Evolutionary conservation across 1,140 invertebrate genomes (phyloP), one percentile per base, ranked within the genome.

Genomic region (Alviniconcha marisindica): DNA sequence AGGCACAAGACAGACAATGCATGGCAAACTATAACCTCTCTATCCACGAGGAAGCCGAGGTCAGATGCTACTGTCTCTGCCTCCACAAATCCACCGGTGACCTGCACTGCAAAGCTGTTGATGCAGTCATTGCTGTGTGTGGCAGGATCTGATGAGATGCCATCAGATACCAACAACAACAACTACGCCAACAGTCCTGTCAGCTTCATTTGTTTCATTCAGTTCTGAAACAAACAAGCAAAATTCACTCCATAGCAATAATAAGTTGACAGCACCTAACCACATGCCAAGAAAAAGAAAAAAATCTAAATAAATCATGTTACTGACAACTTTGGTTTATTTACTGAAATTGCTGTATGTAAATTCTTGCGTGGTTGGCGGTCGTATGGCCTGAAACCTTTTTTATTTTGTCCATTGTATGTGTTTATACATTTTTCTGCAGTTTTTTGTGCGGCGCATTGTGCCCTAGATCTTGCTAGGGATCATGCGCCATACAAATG

Each of bases 61-160:
- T 76, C 73, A 38, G 14, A 28, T 7, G 73, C 73, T n/a, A 76
- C 73, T 5, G 7, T 76, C 36, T 76, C 10, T 42, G 38, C 73
- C 42, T 40, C 38, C 14, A n/a, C 21, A 7, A 10, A 18, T 21
- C 73, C 73, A 44, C 73, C 73, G 31, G 40, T 18, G 21, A 76
- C 73, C 38, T 76, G 38, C 21, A 76, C 73, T 76, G 73, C 73
- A 44, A 76, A 76, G 73, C 73, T 76, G 73, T 76, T 76, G 73
- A 76, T 36, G 73, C 24, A 76, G 38, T 76, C 36, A 28, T 38
- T 24, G n/a, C 24, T 24, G 73, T 38, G 4, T 24, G 14, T 44
- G 73, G 2, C 73, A 44, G 4, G 42, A 14, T 7, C 18, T 44
- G 10, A 12, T 18, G 21, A 40, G 4, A 0, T 63, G n/a, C 18